phyloP scores from a whole-genome alignment of 2,797 vertebrate species.

The Trachops cirrhosus region DNA sequence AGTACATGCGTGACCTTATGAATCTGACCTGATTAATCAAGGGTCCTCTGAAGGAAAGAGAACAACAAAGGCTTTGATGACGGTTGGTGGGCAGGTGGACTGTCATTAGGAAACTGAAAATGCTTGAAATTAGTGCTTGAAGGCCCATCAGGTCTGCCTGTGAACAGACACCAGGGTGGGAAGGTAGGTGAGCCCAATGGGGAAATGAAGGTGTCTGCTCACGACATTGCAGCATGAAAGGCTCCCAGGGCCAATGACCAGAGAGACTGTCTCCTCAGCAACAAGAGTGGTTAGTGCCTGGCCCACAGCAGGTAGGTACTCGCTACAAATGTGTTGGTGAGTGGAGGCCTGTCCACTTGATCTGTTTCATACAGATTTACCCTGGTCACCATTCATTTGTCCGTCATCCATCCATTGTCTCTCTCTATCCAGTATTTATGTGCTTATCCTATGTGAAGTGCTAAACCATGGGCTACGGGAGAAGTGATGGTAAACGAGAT shows the following conservation, averaged over 20 bases:
- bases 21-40: constrained; percentile 53
- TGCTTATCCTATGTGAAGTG: neutral
- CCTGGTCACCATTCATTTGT: neutral
- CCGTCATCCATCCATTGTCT: neutral
- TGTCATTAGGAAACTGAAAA: neutral
- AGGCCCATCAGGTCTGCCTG: neutral
- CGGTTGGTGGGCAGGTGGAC: neutral
- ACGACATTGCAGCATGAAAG: neutral
- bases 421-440: neutral
- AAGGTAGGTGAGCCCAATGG: neutral
- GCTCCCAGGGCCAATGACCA: neutral
- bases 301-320: neutral
- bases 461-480: neutral
- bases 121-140: neutral
- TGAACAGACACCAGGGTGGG: neutral
- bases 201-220: neutral
- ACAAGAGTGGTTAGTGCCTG: neutral
- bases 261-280: neutral
- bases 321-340: neutral
- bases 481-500: neutral
- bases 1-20: neutral
- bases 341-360: neutral
- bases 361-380: neutral
- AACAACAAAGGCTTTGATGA: neutral
- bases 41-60: neutral